Evolutionary conservation across 2,888 invertebrate genomes (phyloP).

Genomic region (Drosophila colorata): DNA sequence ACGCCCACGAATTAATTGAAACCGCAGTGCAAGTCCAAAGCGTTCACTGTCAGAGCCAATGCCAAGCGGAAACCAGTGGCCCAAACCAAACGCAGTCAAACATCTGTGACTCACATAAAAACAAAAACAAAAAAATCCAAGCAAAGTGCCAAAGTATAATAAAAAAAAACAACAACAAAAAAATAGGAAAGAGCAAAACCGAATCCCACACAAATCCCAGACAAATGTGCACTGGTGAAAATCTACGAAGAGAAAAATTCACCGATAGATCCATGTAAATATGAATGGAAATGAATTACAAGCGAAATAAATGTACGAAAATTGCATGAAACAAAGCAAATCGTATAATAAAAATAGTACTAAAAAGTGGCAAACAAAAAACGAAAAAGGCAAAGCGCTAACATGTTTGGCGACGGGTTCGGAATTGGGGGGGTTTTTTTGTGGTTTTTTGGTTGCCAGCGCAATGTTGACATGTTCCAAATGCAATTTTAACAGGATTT

Average conservation of each 20-base stretch:
- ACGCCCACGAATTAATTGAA: conserved; percentile 74
- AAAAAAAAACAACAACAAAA: conserved; percentile 15
- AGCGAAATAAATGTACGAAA: conserved; percentile 76
- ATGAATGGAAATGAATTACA: conserved; percentile 80
- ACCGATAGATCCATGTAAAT: conserved; percentile 70
- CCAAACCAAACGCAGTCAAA: conserved; percentile 27
- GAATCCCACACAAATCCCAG: conserved; percentile 68
- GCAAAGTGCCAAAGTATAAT: conserved; percentile 11
- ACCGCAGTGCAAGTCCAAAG: conserved; percentile 67
- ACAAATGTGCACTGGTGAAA: conserved; percentile 62
- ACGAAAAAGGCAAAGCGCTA: conserved; percentile 30
- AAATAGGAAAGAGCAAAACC: conserved; percentile 30
- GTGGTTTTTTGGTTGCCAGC: conserved; percentile 59
- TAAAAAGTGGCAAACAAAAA: conserved; percentile 25
- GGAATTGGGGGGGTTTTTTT: conserved; percentile 18
- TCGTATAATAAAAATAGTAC: conserved; percentile 52
- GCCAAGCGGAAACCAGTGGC: conserved; percentile 17
- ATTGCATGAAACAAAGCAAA: conserved; percentile 69
- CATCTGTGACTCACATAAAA: conserved; percentile 57
- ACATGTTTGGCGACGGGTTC: conserved; percentile 35
- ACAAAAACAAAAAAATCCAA: conserved; percentile 16
- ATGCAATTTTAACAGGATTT: conserved; percentile 81
- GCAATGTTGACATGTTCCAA: conserved; percentile 79
- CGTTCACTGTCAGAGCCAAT: conserved; percentile 64
- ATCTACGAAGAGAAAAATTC: conserved; percentile 43